These are phyloP conservation scores for Ophion ellenae DNA, from an alignment of 2,888 invertebrate species.

Conservation along the genomic window DNA sequence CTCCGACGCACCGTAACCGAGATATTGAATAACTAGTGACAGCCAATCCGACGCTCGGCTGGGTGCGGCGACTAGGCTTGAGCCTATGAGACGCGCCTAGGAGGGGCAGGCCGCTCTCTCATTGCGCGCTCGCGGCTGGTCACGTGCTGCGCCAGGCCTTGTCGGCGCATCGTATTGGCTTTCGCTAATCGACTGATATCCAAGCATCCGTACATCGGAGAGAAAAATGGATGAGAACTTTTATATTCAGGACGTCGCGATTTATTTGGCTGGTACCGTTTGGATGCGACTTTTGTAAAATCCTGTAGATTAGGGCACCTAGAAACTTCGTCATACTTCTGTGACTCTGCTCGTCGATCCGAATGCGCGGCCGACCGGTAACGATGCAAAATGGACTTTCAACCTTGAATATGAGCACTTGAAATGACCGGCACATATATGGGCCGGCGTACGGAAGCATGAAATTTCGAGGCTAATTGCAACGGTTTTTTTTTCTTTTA, in stretches of 20 bases:
- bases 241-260: neutral
- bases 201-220: neutral
- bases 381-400: constrained; percentile 10
- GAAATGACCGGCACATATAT: neutral
- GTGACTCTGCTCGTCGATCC: neutral
- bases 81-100: neutral
- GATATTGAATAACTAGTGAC: neutral
- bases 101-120: neutral
- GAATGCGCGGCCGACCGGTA: neutral
- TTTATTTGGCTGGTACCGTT: neutral
- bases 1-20: neutral
- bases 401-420: constrained; percentile 11
- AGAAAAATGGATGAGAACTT: neutral
- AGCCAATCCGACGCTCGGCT: neutral
- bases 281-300: neutral
- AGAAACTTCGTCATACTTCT: constrained; percentile 24
- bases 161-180: neutral
- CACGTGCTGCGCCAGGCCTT: neutral
- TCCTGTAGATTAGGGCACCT: neutral
- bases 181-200: neutral
- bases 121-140: neutral
- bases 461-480: constrained; percentile 22
- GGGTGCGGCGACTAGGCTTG: too few relatives aligned
- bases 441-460: constrained; percentile 16
- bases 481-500: neutral